Base-by-base conservation (phyloP, 2,797 vertebrate genomes). In the Buphagus erythrorhynchus region DNA sequence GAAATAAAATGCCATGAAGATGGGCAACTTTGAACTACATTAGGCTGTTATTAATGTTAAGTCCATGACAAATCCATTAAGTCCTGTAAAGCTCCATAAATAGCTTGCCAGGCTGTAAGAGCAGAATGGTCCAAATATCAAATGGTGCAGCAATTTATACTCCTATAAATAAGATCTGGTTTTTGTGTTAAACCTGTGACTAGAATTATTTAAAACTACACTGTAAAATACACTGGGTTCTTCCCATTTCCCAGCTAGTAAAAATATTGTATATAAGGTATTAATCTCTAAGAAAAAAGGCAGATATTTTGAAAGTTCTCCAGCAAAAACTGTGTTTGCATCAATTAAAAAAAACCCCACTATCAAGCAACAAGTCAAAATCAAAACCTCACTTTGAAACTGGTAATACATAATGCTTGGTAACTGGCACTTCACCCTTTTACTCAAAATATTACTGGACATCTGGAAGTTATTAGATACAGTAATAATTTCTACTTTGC, bases 401-500 rank as follows among this genome's bases (percentile, higher is more conserved):
- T 80, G 29, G 6, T 38, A 33, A 68, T 15, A 51, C 6, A 14
- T 14, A 67, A 85, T 1, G 9, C 28, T 54, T 43, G 40, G 74
- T 81, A 95, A 92, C 31, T 13, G 42, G 55, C 73, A 58, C n/a
- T 93, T 82, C 85, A 91, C 8, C 54, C 8, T 95, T 96, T 88
- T 45, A 81, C 85, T 84, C 80, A 8, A 62, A 93, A 90, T 82
- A 90, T 11, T 93, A 74, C 71, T 13, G 66, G 65, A 74, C 20
- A 26, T 49, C 62, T 89, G 65, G 54, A 93, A 90, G 80, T 95
- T 94, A 71, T 54, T 86, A 97, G 89, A 57, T 51, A 49, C 24
- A 72, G 45, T 42, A 78, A 93, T 92, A 42, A 92, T 91, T 81
- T 82, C 33, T 48, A 12, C 26, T 88, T 88, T 67, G 96, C 85